Base-by-base conservation (phyloP, 2,888 invertebrate genomes). In the Alloplasta piceator region DNA sequence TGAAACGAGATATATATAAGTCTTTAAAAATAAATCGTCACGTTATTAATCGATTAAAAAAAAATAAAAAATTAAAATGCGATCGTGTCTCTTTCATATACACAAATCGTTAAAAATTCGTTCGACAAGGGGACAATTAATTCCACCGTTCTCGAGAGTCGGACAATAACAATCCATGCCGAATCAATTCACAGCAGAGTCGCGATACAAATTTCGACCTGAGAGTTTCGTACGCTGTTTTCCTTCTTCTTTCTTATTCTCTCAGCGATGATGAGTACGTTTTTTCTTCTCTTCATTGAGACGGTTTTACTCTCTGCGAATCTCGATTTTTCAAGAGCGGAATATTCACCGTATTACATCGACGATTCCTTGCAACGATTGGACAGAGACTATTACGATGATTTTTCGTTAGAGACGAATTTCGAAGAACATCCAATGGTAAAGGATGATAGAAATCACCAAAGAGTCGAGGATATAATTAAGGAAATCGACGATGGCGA, bases 181-280 rank as follows among this genome's bases (percentile, higher is more conserved):
- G 38, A 12, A 58, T 12, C 38, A 39, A 58, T 58, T 58, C 58
- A 38, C 38, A 26, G 38, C 58, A 58, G 58, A 58, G 36, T 58
- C 10, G 58, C 58, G 36, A 52, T 7, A 12, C 6, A 14, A 38
- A 38, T 38, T 58, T 58, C 58, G n/a, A 58, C 38, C 58, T 10
- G 58, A 58, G n/a, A 58, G 58, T 12, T 26, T 52, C 50, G 50
- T 48, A 12, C 26, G 26, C 26, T 26, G 12, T 39, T 48, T 50
- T 66, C 12, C 26, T 26, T 26, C 1, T 6, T 52, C 0, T n/a
- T 2, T 52, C 14, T 52, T 52, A 4, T 5, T 12, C 0, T 52
- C 52, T 52, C 14, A n/a, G 14, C 48, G 36, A 39, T 36, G 5
- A 41, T 26, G 52, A 67, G 10, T 38, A 12, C 36, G n/a, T 41